Percentiles rank a stretch among this genome's conserved stretches.
These are phyloP conservation scores for Macrochelys suwanniensis DNA, from an alignment of 2,797 vertebrate species.

Conservation along the genomic window DNA sequence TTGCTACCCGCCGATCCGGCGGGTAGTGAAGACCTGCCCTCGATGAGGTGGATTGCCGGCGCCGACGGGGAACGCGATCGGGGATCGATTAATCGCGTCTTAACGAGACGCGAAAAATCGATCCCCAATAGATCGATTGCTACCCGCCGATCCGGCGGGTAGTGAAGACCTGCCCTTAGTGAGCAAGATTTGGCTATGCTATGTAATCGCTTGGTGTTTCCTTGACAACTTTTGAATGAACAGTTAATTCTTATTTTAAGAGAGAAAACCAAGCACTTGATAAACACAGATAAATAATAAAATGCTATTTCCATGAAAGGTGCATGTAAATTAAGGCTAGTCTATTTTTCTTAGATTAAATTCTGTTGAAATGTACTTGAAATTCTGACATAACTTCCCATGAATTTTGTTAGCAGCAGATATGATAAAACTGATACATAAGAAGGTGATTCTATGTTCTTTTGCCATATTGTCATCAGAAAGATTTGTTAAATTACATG, in stretches of 20 bases:
- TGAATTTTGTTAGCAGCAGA: not conserved
- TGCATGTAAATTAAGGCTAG: not conserved
- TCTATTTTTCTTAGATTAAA: not conserved
- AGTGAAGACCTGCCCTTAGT: no score
- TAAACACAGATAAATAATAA: accelerated
- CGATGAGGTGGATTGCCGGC: no score
- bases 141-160: no score
- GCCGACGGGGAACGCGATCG: no score
- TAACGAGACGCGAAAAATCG: no score
- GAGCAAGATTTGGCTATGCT: accelerated
- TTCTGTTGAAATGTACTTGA: not conserved
- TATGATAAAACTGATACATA: not conserved
- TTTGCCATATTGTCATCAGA: not conserved
- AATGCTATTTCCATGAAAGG: not conserved
- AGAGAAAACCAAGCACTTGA: not conserved
- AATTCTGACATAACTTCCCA: not conserved
- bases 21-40: no score
- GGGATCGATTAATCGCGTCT: no score
- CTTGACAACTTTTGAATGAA: no score
- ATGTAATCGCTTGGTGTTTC: accelerated
- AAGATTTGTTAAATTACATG: not conserved
- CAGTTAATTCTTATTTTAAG: not conserved
- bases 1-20: no score
- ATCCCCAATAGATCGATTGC: no score
- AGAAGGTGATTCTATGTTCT: not conserved